Base-by-base conservation (phyloP, 2,888 invertebrate genomes). In the Trachelus troglodyta region DNA sequence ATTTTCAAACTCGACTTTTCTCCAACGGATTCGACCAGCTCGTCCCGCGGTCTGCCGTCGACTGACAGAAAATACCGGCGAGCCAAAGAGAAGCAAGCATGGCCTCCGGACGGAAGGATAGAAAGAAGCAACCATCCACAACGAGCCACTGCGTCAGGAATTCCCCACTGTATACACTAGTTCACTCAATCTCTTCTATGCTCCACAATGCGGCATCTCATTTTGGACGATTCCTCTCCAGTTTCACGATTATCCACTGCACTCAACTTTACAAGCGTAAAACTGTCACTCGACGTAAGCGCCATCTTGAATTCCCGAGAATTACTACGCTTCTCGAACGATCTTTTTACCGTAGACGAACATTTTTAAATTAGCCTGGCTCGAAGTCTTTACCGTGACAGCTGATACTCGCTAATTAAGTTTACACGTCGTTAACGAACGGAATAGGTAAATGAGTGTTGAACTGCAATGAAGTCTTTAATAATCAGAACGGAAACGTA, bases 21-120 rank as follows among this genome's bases (percentile, higher is more conserved):
- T 56, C 56, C 23, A 73, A 77, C 76, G 82, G 82, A 80, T 73
- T 81, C 87, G 87, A 89, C 88, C 87, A 83, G 84, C 87, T 86
- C 87, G 89, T 85, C 83, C 85, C 87, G 86, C 88, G 89, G 89
- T 88, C 88, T 86, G 81, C 86, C 85, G 87, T 87, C 88, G 89
- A 91, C 90, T 91, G 90, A 89, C 87, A 86, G 88, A 87, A 86
- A 87, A 87, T 85, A 87, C 87, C 85, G 85, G 87, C 86, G 87
- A 85, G 84, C 82, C 82, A 80, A 83, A 81, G 81, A 80, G 84
- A 82, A 76, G 78, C 76, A 79, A 83, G 79, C 81, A 78, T 81
- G 83, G 80, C 83, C 81, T 75, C 82, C 84, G 84, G 74, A 85
- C 85, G 86, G 82, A 82, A 85, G 86, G 78, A 79, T 81, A 83